Conservation (phyloP, 2,113 vertebrate genomes). For the Ploceus nigricollis region DNA sequence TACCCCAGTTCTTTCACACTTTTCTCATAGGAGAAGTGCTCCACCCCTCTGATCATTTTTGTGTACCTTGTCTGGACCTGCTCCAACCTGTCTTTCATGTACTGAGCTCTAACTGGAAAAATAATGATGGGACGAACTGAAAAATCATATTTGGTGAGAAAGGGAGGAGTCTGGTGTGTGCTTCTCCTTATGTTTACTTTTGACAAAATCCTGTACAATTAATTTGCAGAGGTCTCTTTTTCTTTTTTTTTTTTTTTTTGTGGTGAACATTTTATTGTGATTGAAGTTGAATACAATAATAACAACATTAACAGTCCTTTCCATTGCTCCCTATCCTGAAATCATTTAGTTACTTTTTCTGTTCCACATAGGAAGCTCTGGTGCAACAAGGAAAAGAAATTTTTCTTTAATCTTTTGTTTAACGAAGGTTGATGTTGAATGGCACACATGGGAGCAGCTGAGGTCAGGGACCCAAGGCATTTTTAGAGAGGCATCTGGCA, state of each 20-base stretch:
- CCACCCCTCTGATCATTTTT: neutral
- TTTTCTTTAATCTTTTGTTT: neutral
- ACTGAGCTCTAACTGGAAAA: neutral
- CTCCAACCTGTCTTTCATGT: neutral
- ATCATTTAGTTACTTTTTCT: neutral
- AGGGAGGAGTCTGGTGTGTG: neutral
- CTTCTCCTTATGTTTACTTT: neutral
- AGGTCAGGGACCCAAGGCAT: neutral
- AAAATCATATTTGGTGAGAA: neutral
- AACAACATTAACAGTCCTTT: neutral
- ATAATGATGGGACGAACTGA: rapidly evolving
- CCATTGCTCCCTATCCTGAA: neutral
- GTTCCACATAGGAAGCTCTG: neutral
- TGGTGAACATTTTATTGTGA: neutral
- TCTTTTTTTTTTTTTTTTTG: neutral
- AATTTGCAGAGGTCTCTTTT: neutral
- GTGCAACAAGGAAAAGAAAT: neutral
- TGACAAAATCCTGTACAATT: neutral
- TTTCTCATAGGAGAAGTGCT: neutral
- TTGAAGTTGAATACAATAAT: neutral
- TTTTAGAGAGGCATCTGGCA: neutral
- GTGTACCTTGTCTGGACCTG: neutral
- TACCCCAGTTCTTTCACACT: neutral
- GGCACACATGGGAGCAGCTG: neutral
- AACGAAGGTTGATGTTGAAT: neutral